Conservation (phyloP, 2,113 vertebrate species). For the mouse (Mus musculus) region GRCm39 chr12:100633501-100634000, state of each 20-base stretch:
- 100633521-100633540: neutral
- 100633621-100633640: neutral
- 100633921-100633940: neutral
- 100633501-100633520: neutral
- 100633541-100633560: neutral
- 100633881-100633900: neutral
- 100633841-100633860: neutral
- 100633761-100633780: neutral
- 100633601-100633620: neutral
- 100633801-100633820: neutral
- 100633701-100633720: neutral
- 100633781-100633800: neutral
- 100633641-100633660: neutral
- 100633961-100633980: too few species aligned
- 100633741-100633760: neutral
- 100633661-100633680: neutral
- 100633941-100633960: too few species aligned
- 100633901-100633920: conserved; percentile 4
- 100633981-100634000: too few species aligned
- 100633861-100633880: neutral
- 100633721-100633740: neutral
- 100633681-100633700: neutral
- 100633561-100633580: neutral
- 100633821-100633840: neutral
- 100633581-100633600: neutral